These are phyloP conservation scores for Egretta garzetta DNA, from an alignment of 2,113 vertebrate species.

Conservation along the genomic window DNA sequence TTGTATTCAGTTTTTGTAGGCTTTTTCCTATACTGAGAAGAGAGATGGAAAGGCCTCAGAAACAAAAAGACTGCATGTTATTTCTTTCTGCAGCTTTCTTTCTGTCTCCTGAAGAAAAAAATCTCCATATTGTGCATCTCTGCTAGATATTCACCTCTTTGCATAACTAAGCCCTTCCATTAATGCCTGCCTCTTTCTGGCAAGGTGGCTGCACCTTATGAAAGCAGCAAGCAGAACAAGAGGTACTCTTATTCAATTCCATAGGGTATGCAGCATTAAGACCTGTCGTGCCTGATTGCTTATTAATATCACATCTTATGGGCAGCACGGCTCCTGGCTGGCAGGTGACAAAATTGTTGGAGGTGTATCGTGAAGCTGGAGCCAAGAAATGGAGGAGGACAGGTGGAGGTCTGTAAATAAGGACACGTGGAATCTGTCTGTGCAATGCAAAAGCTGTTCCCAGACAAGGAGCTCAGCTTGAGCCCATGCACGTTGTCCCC, in stretches of 20 bases:
- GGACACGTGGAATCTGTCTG: background rate
- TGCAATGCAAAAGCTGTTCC: accelerated
- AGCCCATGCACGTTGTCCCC: background rate
- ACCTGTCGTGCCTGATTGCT: background rate
- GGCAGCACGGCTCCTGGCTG: background rate
- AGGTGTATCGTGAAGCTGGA: background rate
- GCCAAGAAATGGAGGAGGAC: background rate
- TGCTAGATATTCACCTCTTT: background rate
- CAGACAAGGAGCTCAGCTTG: accelerated
- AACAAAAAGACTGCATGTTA: background rate
- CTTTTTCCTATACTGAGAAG: background rate
- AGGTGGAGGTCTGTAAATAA: constrained; percentile 24
- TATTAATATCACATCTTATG: background rate
- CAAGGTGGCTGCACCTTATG: background rate
- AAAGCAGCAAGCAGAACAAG: background rate
- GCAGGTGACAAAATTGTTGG: background rate
- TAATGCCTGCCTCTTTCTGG: background rate
- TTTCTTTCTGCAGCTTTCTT: background rate
- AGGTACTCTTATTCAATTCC: background rate
- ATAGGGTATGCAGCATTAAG: background rate
- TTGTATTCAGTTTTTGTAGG: background rate
- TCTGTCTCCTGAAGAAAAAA: background rate
- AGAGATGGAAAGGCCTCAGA: background rate
- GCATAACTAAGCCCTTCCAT: background rate
- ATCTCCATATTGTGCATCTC: background rate